phyloP scores from a whole-genome alignment of 2,888 invertebrate species.

The Pteria penguin region DNA sequence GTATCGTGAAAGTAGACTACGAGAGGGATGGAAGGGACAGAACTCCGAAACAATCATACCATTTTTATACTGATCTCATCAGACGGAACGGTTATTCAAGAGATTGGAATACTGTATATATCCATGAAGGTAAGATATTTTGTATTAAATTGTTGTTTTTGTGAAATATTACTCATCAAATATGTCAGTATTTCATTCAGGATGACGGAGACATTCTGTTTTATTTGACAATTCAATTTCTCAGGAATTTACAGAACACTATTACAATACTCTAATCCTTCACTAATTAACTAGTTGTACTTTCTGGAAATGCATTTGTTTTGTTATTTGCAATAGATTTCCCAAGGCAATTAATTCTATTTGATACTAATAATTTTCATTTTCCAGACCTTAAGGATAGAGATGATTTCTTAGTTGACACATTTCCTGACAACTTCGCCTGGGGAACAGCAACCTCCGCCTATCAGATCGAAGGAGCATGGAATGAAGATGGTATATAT shows the following conservation, averaged over 20 bases:
- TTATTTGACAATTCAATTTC: too few relatives aligned
- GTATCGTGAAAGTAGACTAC: slow-evolving; percentile 82
- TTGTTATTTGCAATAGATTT: too few relatives aligned
- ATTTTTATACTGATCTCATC: slow-evolving; percentile 53
- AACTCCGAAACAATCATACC: slow-evolving; percentile 53
- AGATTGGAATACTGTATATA: slow-evolving; percentile 50
- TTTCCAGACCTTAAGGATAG: slow-evolving; percentile 54
- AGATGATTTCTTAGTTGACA: slow-evolving; percentile 59
- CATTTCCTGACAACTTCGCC: slow-evolving; percentile 67
- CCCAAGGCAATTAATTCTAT: too few relatives aligned
- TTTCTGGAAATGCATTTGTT: too few relatives aligned
- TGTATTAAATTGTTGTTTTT: too few relatives aligned
- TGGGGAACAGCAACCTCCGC: slow-evolving; percentile 81
- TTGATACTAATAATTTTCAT: too few relatives aligned
- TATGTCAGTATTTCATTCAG: too few relatives aligned
- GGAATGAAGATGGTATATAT: slow-evolving; percentile 84
- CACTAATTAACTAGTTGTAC: too few relatives aligned
- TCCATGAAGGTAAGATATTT: slow-evolving; percentile 48
- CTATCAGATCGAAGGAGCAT: slow-evolving; percentile 85
- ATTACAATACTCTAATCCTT: too few relatives aligned
- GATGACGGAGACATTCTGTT: too few relatives aligned
- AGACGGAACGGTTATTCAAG: slow-evolving; percentile 45
- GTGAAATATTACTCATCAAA: too few relatives aligned
- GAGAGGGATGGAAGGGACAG: slow-evolving; percentile 46
- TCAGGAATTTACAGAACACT: too few relatives aligned